Base-by-base conservation (phyloP, 1,140 invertebrate species). In the Vanessa tameamea region DNA sequence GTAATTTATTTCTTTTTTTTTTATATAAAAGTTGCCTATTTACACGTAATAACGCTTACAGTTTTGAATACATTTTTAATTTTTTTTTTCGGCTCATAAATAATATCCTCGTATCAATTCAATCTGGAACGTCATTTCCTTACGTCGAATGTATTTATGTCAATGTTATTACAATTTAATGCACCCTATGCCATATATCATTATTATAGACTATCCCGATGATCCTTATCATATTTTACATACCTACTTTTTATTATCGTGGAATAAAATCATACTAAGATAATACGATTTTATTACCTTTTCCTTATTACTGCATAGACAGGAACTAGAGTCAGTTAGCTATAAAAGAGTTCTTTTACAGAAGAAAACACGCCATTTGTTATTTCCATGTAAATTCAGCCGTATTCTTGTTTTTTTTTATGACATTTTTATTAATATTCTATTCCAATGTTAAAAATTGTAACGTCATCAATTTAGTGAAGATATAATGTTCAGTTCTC, bases 231-330 rank as follows among this genome's bases (percentile, higher is more conserved):
- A 61, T 61, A 61, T 61, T 31, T 37, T 61, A 37, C 57, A 11
- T 37, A 26, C 31, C 31, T 43, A 43, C 37, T 61, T 43, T 61
- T 61, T 61, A 61, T n/a, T 13, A 13, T 61, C 57, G 31, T 61
- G 31, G 31, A 61, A 37, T 8, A 31, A 61, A 31, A 37, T 31
- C 31, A 14, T 61, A 59, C 57, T 31, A 31, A 61, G 57, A 61
- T 61, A 61, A 61, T 61, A 61, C 26, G 14, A 26, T 61, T 61
- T 61, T 61, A 61, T 61, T 61, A 31, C 13, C 4, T 61, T 61
- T 61, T 61, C 23, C 23, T 61, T 61, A 31, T 61, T 61, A 61
- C 57, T 26, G 31, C 16, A 61, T n/a, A 61, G 31, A 61, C 53
- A 57, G 53, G 53, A 57, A 23, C 16, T 16, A 16, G 53, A 57